Percentiles rank a stretch among this genome's conserved stretches.
Evolutionary conservation across 2,113 vertebrate genomes (phyloP).

Genomic region (Chlamydotis undulata): DNA sequence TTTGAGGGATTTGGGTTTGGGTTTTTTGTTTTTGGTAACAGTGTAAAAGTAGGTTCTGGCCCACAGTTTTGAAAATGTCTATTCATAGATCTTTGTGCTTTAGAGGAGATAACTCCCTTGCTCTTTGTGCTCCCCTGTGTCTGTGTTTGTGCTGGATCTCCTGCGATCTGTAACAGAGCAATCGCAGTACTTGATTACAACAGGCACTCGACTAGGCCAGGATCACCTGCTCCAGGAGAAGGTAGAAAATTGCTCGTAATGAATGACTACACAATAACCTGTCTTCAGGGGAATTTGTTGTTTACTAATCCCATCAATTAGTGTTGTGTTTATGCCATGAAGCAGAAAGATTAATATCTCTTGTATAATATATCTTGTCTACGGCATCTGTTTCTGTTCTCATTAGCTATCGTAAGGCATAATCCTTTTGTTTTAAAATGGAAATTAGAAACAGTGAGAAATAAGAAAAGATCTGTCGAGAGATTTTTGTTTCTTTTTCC

Average conservation of each 20-base stretch:
- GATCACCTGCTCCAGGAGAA: background rate
- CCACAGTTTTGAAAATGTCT: background rate
- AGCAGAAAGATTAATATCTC: slow-evolving; percentile 36
- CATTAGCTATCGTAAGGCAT: slow-evolving; percentile 1
- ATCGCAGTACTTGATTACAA: background rate
- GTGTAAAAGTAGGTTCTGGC: background rate
- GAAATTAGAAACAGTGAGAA: slow-evolving; percentile 16
- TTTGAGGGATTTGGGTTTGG: background rate
- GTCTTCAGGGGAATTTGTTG: slow-evolving; percentile 22
- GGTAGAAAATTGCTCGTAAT: background rate
- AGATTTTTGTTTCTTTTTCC: background rate
- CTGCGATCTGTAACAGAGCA: background rate
- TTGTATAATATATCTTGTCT: slow-evolving; percentile 31
- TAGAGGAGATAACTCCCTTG: background rate
- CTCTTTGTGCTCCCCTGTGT: background rate
- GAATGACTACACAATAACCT: background rate
- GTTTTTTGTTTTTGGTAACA: background rate
- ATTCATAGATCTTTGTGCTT: background rate
- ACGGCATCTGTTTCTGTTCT: slow-evolving; percentile 32
- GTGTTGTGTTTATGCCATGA: slow-evolving; percentile 22
- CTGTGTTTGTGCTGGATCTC: background rate
- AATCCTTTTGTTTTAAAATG: slow-evolving; percentile 41
- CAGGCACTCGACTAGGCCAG: background rate
- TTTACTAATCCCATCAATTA: slow-evolving; percentile 54
- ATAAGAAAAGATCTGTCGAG: background rate